These are phyloP conservation scores for Paraescarpia echinospica DNA, from an alignment of 1,140 invertebrate species.

Conservation along the genomic window DNA sequence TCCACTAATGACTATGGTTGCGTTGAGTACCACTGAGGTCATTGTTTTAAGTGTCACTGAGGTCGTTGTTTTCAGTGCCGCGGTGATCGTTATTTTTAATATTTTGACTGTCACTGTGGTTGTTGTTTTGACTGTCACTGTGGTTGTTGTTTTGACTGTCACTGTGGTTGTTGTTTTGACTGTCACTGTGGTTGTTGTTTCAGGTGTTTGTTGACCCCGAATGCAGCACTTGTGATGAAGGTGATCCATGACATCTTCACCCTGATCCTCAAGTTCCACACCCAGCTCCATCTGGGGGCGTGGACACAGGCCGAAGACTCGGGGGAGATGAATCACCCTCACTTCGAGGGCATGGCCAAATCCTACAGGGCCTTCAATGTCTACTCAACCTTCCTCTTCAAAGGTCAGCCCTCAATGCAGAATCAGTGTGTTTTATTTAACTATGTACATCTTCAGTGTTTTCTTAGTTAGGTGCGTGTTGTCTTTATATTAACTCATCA, in stretches of 20 bases:
- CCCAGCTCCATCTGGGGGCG: constrained; percentile 37
- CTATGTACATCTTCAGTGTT: background rate
- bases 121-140: too few species aligned
- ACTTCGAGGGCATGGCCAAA: constrained; percentile 39
- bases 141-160: too few species aligned
- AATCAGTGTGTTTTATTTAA: background rate
- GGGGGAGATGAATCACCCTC: constrained; percentile 42
- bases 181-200: too few species aligned
- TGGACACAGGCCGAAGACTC: constrained; percentile 37
- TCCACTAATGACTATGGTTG: too few species aligned
- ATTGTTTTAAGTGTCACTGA: too few species aligned
- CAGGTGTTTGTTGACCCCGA: constrained; percentile 53
- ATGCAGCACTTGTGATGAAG: constrained; percentile 51
- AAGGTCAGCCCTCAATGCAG: constrained; percentile 40
- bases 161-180: too few species aligned
- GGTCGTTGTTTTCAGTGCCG: too few species aligned
- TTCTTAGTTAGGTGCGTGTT: background rate
- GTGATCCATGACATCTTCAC: constrained; percentile 52
- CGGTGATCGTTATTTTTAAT: too few species aligned
- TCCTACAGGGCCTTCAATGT: constrained; percentile 48
- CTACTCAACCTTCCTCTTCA: constrained; percentile 52
- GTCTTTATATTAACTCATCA: too few species aligned
- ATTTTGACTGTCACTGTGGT: too few species aligned
- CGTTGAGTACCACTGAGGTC: too few species aligned
- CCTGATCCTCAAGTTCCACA: constrained; percentile 51